Percentiles rank a stretch among this genome's conserved stretches.
phyloP scores from a whole-genome alignment of 2,113 vertebrate species.

The Parotia lawesii region DNA sequence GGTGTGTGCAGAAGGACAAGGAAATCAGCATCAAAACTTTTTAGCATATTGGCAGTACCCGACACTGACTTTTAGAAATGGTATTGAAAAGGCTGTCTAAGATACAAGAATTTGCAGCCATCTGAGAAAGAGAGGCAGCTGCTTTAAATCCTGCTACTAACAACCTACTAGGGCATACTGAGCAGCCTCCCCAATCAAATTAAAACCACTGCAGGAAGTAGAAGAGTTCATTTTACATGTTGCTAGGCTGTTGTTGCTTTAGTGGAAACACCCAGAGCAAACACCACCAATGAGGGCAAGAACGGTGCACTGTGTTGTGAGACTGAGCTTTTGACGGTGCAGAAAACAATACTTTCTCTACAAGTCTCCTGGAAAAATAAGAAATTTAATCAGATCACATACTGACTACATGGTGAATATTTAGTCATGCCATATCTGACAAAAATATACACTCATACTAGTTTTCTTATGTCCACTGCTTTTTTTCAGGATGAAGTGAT shows the following conservation, averaged over 20 bases:
- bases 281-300: not conserved
- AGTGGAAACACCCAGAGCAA: not conserved
- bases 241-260: not conserved
- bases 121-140: not conserved
- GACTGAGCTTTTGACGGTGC: not conserved
- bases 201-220: not conserved
- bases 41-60: not conserved
- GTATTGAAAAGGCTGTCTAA: not conserved
- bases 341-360: not conserved
- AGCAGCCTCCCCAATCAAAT: not conserved
- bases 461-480: not conserved
- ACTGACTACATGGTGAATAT: rapidly evolving
- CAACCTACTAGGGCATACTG: not conserved
- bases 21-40: not conserved
- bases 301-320: rapidly evolving
- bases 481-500: not conserved
- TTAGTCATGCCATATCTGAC: not conserved
- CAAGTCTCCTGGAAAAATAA: not conserved
- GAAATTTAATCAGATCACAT: not conserved
- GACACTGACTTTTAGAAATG: not conserved
- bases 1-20: not conserved
- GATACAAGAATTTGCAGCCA: not conserved
- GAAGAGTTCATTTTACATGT: not conserved
- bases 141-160: not conserved
- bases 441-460: not conserved